These are phyloP conservation scores for Rhagophthalmus giganteus DNA, from an alignment of 2,888 invertebrate species.

Conservation along the genomic window DNA sequence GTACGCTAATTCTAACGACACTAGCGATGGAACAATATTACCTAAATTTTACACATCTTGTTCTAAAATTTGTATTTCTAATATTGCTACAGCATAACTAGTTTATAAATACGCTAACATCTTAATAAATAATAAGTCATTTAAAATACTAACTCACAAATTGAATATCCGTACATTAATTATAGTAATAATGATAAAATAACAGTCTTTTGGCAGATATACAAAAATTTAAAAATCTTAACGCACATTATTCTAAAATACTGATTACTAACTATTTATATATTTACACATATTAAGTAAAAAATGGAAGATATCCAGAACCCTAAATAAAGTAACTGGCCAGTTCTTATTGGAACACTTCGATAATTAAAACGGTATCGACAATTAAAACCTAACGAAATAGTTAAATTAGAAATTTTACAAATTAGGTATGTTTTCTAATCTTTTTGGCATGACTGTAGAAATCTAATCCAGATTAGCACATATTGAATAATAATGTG, in stretches of 20 bases:
- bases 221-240: slow-evolving; percentile 44
- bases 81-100: slow-evolving; percentile 24
- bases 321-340: slow-evolving; percentile 10
- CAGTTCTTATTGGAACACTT: slow-evolving; percentile 5
- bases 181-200: slow-evolving; percentile 44
- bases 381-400: slow-evolving; percentile 4
- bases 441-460: too few species aligned
- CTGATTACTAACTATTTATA: slow-evolving; percentile 36
- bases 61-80: slow-evolving; percentile 17
- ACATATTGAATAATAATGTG: too few species aligned
- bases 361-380: background rate
- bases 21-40: slow-evolving; percentile 18
- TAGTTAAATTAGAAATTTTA: too few species aligned
- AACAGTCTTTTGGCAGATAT: slow-evolving; percentile 55
- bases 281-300: slow-evolving; percentile 32
- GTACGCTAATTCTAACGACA: slow-evolving; percentile 5
- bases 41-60: slow-evolving; percentile 21
- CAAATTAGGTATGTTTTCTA: too few species aligned
- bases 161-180: slow-evolving; percentile 20
- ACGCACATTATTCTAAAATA: slow-evolving; percentile 40
- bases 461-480: too few species aligned
- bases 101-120: slow-evolving; percentile 27
- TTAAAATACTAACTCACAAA: slow-evolving; percentile 18
- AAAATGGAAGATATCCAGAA: slow-evolving; percentile 15
- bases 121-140: slow-evolving; percentile 28